phyloP scores from a whole-genome alignment of 1,140 invertebrate genomes.

The Drosophila lowei region DNA sequence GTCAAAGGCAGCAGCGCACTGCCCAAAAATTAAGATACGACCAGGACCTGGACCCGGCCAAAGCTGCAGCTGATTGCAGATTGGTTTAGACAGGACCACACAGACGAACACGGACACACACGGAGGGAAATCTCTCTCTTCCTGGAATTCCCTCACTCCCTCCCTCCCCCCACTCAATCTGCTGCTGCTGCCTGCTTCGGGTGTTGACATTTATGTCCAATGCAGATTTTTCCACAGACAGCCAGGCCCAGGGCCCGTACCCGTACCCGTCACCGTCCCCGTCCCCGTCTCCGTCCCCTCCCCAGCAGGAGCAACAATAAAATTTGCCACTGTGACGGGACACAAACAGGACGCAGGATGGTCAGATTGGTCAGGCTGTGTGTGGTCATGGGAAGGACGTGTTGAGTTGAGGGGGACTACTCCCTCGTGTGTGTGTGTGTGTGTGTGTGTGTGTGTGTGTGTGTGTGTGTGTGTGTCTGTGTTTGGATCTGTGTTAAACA shows the following conservation, averaged over 20 bases:
- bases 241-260: conserved; percentile 1
- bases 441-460: conserved; percentile 3
- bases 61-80: conserved; percentile 75
- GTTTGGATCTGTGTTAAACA: conserved; percentile 51
- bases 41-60: conserved; percentile 23
- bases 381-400: conserved; percentile 7
- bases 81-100: conserved; percentile 65
- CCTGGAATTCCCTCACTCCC: too few species aligned
- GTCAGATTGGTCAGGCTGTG: conserved; percentile 16
- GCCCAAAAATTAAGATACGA: conserved; percentile 72
- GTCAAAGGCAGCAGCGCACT: conserved; percentile 1
- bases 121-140: conserved; percentile 21
- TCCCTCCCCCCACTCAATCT: background rate
- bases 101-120: conserved; percentile 4
- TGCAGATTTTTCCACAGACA: conserved; percentile 73
- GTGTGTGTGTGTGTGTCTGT: conserved; percentile 19
- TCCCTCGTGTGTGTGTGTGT: background rate
- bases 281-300: background rate
- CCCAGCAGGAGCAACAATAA: conserved; percentile 62
- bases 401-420: too few species aligned
- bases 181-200: conserved; percentile 42
- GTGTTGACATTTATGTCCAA: conserved; percentile 81
- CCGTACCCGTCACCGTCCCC: background rate
- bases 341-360: conserved; percentile 46
- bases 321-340: conserved; percentile 59